Base-by-base conservation (phyloP, 2,888 invertebrate species). In the Ophion slaviceki region DNA sequence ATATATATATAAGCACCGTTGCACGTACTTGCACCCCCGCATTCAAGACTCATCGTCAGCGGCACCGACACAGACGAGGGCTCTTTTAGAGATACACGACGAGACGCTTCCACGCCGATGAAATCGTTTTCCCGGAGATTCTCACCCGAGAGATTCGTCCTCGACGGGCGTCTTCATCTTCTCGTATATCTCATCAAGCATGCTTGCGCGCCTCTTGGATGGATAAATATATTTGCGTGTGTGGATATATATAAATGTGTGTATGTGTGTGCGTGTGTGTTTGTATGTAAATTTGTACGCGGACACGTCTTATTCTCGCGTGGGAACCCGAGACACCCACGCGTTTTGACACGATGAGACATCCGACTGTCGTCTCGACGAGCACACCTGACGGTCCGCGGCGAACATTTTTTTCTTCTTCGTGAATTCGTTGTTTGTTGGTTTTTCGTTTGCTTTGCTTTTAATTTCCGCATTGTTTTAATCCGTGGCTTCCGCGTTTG, bases 81-180 rank as follows among this genome's bases (percentile, higher is more conserved):
- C 53, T 67, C 77, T 14, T 28, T 61, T 64, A 62, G 59, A 57
- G 82, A 70, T 47, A 75, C 74, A 77, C 67, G 88, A 88, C 71
- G 68, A 62, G 88, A 88, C 90, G 84, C 89, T 89, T 91, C 89
- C 90, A 89, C 89, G 74, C 78, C 84, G 77, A 84, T 82, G 80
- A 68, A 85, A 88, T 85, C 86, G 82, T 85, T 86, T 87, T 79
- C 82, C 82, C 82, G 72, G 80, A 80, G 62, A 80, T 61, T 74
- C 68, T 70, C 68, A 66, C 70, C 57, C 40, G 76, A 40, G 76
- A 82, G 66, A 74, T 66, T 67, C 80, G 80, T 80, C 84, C 85
- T 80, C 82, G 82, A 83, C 80, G 86, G 40, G 40, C 82, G 82
- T 88, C 86, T 88, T 87, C 85, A 88, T 88, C 85, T 84, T 86